phyloP scores from a whole-genome alignment of 2,113 vertebrate genomes.

The Recurvirostra avosetta region DNA sequence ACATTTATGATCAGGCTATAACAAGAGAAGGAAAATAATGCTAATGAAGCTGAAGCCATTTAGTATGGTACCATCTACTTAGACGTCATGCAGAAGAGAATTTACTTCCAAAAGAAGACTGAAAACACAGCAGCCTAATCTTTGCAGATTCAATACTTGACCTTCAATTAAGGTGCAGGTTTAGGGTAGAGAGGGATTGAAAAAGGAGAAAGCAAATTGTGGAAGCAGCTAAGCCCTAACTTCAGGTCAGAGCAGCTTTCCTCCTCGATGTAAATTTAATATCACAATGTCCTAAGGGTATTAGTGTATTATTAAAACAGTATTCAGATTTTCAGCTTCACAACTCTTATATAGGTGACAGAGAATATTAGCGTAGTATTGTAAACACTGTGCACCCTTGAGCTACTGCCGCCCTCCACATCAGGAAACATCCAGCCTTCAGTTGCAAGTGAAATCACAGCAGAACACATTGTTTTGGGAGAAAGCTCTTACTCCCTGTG shows the following conservation, averaged over 20 bases:
- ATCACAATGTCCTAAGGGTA: not conserved
- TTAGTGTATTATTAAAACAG: not conserved
- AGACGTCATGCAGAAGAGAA: slow-evolving; percentile 17
- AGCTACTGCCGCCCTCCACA: not conserved
- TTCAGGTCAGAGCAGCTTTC: not conserved
- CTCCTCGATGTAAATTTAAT: not conserved
- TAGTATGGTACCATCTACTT: slow-evolving; percentile 48
- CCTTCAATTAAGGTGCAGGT: not conserved
- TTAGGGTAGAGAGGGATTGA: not conserved
- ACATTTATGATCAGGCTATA: slow-evolving; percentile 67
- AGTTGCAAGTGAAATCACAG: not conserved
- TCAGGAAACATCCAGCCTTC: not conserved
- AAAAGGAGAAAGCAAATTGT: not conserved
- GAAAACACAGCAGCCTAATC: not conserved
- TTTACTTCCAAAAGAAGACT: slow-evolving; percentile 39
- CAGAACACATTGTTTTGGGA: not conserved
- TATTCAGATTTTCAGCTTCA: not conserved
- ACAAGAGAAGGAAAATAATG: slow-evolving; percentile 53
- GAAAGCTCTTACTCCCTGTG: not conserved
- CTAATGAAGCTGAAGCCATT: slow-evolving; percentile 62
- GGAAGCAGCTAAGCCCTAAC: not conserved
- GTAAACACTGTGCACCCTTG: not conserved
- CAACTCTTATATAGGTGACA: not conserved
- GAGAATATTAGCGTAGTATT: not conserved
- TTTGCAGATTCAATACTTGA: slow-evolving; percentile 7